Percentiles rank a stretch among this genome's conserved stretches.
Conservation (phyloP, 2,797 vertebrate species). For the Myotis pilosus region DNA sequence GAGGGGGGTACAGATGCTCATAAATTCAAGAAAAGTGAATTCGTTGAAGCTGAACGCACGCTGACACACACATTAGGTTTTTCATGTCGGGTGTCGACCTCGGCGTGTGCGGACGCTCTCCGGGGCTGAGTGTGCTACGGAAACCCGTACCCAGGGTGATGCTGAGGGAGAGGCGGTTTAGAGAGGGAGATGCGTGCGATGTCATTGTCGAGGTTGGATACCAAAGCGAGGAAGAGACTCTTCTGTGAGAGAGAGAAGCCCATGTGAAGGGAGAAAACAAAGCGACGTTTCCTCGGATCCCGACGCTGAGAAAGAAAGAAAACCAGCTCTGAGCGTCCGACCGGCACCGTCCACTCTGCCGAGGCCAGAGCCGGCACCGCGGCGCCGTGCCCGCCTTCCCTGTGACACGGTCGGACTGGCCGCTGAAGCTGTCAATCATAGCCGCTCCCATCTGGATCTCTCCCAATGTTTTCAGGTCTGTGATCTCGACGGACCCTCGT, state of each 20-base stretch:
- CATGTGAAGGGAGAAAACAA: neutral
- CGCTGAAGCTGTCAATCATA: neutral
- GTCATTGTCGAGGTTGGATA: neutral
- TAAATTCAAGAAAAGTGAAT: neutral
- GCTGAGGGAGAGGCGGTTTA: neutral
- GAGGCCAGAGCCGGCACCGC: fast-evolving
- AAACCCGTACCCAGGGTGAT: neutral
- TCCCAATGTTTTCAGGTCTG: conserved; percentile 27
- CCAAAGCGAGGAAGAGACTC: neutral
- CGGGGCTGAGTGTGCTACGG: neutral
- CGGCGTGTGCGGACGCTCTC: neutral
- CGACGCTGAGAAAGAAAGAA: neutral
- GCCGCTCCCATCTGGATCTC: neutral
- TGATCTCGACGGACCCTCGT: neutral
- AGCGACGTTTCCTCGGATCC: neutral
- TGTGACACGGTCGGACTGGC: neutral
- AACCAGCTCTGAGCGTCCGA: neutral
- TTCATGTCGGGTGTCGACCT: neutral
- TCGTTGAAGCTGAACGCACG: neutral
- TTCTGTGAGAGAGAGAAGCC: neutral
- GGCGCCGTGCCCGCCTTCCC: too few relatives aligned
- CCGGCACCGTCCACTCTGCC: fast-evolving
- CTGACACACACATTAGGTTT: neutral
- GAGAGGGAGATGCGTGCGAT: neutral
- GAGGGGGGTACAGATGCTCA: too few relatives aligned